Percentiles rank a stretch among this genome's conserved stretches.
phyloP scores from a whole-genome alignment of 2,888 invertebrate genomes.

The Tetragnatha montana region DNA sequence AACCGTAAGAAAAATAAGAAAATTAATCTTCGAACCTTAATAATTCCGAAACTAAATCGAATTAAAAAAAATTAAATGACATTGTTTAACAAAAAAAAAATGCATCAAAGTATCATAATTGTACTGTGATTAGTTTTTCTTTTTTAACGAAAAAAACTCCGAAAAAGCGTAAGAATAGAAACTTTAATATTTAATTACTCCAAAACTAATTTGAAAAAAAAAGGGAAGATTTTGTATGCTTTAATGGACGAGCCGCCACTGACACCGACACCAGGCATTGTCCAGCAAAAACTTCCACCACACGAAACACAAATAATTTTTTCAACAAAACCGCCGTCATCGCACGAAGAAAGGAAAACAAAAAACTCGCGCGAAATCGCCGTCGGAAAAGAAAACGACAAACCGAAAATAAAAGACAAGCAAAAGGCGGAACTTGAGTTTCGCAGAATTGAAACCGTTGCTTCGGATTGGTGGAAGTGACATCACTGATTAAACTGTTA shows the following conservation, averaged over 20 bases:
- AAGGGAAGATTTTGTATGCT: no score
- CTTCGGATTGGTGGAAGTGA: constrained; percentile 51
- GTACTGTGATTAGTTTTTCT: no score
- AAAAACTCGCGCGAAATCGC: not conserved
- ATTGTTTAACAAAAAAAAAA: no score
- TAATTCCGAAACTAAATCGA: not conserved
- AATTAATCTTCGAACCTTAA: not conserved
- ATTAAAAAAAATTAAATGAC: no score
- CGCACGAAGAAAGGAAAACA: not conserved
- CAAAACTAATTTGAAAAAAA: no score
- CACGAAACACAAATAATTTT: not conserved
- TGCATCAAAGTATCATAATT: no score
- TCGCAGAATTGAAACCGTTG: constrained; percentile 31
- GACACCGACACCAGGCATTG: not conserved
- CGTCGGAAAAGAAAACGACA: not conserved
- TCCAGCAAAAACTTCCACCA: no score
- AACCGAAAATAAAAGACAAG: constrained; percentile 5
- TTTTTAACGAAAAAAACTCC: no score
- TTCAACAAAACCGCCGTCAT: not conserved
- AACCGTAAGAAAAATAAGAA: not conserved
- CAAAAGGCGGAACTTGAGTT: constrained; percentile 34
- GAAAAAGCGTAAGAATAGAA: no score
- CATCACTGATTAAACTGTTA: constrained; percentile 53
- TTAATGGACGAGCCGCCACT: not conserved
- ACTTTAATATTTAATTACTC: no score